Evolutionary conservation across 1,140 invertebrate genomes (phyloP).

Genomic region (Atta texana): DNA sequence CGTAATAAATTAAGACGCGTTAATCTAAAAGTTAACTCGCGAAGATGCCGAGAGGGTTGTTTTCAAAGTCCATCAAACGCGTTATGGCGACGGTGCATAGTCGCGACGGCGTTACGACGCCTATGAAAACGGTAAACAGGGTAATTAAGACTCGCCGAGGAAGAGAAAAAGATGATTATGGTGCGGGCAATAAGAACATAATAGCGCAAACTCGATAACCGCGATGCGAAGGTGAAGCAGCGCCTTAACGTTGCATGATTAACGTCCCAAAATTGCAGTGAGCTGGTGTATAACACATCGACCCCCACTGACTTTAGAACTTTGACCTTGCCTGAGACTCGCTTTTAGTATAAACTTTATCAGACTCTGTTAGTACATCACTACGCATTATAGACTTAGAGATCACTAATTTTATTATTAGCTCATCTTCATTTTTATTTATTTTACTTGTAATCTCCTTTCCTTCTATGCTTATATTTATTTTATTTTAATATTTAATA

Average conservation of each 20-base stretch:
- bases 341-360: constrained; percentile 53
- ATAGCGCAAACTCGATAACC: constrained; percentile 62
- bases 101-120: constrained; percentile 39
- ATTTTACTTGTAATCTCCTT: too few relatives aligned
- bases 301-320: constrained; percentile 49
- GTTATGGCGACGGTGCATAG: constrained; percentile 45
- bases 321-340: constrained; percentile 41
- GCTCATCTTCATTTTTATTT: neutral
- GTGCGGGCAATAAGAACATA: constrained; percentile 56
- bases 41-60: constrained; percentile 63
- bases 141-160: constrained; percentile 54
- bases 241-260: constrained; percentile 61
- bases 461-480: too few relatives aligned
- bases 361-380: constrained; percentile 5
- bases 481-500: neutral
- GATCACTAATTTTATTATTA: neutral
- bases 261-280: constrained; percentile 55
- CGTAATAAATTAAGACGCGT: constrained; percentile 56
- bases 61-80: constrained; percentile 68
- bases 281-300: constrained; percentile 32
- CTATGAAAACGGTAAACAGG: constrained; percentile 62
- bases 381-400: neutral
- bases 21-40: constrained; percentile 57
- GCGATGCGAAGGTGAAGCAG: constrained; percentile 50
- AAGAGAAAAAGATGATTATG: constrained; percentile 62